Evolutionary conservation across 2,888 invertebrate genomes (phyloP).

Genomic region (Fragum sueziense): DNA sequence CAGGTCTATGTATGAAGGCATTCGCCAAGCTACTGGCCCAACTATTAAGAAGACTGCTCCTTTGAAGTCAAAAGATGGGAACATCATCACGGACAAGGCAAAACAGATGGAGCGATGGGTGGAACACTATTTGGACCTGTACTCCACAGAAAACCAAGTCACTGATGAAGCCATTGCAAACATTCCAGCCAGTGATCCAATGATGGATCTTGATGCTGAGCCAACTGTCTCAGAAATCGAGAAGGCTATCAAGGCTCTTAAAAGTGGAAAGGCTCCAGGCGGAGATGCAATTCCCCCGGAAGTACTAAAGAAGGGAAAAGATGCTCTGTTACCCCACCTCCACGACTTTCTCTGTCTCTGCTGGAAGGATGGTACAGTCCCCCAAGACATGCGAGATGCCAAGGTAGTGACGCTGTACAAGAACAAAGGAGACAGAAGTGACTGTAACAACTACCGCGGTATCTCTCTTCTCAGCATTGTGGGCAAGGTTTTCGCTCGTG

Average conservation of each 20-base stretch:
- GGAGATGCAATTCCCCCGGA: slow-evolving; percentile 10
- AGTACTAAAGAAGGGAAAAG: slow-evolving; percentile 1
- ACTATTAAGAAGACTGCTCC: neutral
- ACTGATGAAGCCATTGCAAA: neutral
- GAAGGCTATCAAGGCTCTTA: slow-evolving; percentile 8
- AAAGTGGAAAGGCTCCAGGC: neutral
- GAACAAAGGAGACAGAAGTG: slow-evolving; percentile 1
- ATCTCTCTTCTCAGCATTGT: slow-evolving; percentile 16
- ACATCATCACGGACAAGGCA: neutral
- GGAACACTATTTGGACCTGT: slow-evolving; percentile 8
- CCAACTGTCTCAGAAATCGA: neutral
- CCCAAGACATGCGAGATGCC: slow-evolving; percentile 1
- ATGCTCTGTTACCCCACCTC: neutral
- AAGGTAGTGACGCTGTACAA: neutral
- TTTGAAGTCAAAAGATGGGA: neutral
- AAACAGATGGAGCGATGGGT: slow-evolving; percentile 11
- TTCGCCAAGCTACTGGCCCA: neutral
- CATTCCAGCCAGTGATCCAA: neutral
- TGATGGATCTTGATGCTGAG: slow-evolving; percentile 6
- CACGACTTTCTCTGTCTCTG: slow-evolving; percentile 9
- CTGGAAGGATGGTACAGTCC: neutral
- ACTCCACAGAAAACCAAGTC: slow-evolving; percentile 11
- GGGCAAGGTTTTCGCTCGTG: no score
- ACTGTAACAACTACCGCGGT: neutral
- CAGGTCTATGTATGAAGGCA: slow-evolving; percentile 12